These are phyloP conservation scores for Stomatorhinus ivindoensis DNA, from an alignment of 2,113 vertebrate species.

Conservation along the genomic window DNA sequence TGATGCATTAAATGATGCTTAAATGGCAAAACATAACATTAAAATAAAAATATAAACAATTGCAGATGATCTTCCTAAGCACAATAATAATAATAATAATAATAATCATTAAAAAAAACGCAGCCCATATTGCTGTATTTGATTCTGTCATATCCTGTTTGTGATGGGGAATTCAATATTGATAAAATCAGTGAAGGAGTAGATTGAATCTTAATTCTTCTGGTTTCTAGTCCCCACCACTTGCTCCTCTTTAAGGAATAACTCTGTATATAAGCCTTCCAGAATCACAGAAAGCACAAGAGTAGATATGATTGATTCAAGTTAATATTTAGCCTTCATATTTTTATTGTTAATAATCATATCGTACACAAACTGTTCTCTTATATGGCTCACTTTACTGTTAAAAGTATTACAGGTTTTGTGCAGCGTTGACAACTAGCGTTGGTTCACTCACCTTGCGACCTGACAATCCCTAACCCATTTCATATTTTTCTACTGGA, in stretches of 20 bases:
- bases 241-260: neutral
- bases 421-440: neutral
- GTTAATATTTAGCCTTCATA: neutral
- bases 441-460: neutral
- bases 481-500: neutral
- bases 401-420: neutral
- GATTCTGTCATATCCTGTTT: neutral
- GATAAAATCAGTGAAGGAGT: neutral
- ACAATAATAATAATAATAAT: neutral
- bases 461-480: neutral
- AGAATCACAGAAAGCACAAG: neutral
- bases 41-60: neutral
- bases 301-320: neutral
- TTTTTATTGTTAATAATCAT: neutral
- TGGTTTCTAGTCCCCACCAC: neutral
- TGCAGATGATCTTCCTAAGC: neutral
- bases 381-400: neutral
- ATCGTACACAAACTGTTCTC: neutral
- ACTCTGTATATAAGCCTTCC: neutral
- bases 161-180: neutral
- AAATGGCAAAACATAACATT: neutral
- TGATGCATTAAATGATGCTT: neutral
- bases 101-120: neutral
- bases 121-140: neutral
- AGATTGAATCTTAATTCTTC: neutral